phyloP scores from a whole-genome alignment of 2,888 invertebrate genomes.

The Oscheius onirici region DNA sequence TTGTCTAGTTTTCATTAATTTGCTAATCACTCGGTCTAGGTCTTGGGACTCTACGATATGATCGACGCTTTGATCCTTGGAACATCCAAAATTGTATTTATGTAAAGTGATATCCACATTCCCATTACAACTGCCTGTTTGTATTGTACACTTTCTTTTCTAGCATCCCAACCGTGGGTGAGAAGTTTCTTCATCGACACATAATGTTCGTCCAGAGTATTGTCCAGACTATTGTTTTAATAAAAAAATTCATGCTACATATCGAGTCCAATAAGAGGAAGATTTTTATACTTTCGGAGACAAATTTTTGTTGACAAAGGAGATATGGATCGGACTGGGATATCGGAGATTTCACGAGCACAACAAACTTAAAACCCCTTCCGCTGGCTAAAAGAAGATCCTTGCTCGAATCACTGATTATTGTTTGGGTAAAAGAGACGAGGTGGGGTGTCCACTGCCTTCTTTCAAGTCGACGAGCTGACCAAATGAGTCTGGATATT shows the following conservation, averaged over 20 bases:
- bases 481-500: too few relatives aligned
- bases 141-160: constrained; percentile 13
- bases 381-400: too few relatives aligned
- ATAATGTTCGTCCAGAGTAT: too few relatives aligned
- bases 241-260: too few relatives aligned
- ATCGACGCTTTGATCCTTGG: constrained; percentile 99
- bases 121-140: constrained; percentile 15
- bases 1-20: background rate
- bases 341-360: too few relatives aligned
- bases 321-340: constrained; percentile 20
- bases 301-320: background rate
- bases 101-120: constrained; percentile 5
- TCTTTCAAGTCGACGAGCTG: too few relatives aligned
- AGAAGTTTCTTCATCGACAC: too few relatives aligned
- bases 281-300: background rate
- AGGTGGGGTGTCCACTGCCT: too few relatives aligned
- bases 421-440: too few relatives aligned
- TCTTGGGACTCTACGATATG: constrained; percentile 98
- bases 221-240: background rate
- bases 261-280: too few relatives aligned
- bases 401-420: too few relatives aligned
- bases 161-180: background rate
- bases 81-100: constrained; percentile 77
- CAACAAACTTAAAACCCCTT: too few relatives aligned
- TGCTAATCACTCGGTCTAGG: constrained; percentile 41